Base-by-base conservation (phyloP, 2,113 vertebrate genomes). In the Zosterops lateralis region DNA sequence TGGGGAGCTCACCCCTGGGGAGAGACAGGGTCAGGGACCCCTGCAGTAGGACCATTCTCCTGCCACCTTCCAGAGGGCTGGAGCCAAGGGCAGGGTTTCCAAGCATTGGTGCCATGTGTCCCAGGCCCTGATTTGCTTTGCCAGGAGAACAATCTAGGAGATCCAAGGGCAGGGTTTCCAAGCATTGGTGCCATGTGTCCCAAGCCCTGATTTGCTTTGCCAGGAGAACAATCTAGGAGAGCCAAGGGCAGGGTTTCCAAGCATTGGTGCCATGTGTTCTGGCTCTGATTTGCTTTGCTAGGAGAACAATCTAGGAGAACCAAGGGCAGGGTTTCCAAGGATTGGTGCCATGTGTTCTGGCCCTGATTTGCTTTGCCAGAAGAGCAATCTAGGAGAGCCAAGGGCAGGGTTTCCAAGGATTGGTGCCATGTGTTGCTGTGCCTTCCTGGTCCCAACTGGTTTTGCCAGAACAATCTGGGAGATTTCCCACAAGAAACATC, bases 401-500 rank as follows among this genome's bases (percentile, higher is more conserved):
- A 42, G 42, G 85, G 26, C 50, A 64, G 58, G 25, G 7, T 12
- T 72, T 48, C 2, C 56, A 71, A 16, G 17, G 18, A 4, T 6
- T 14, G 0, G 1, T 56, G 73, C 61, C 65, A 25, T 3, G 1
- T 65, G 70, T 22, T n/a, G 28, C 54, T 45, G n/a, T 3, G 1
- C 61, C 65, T 34, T 31, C 32, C 54, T 42, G 36, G 47, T 13
- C 29, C 4, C 1, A 1, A 4, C 0, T 61, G 60, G 7, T 51
- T 90, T 76, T 79, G 54, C 91, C 65, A 76, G 60, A 60, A 79
- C 84, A 94, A 28, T 24, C 95, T 95, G 96, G 45, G 53, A 76
- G 31, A 32, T 60, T 77, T 96, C 96, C 92, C 87, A 96, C 50
- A 73, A 62, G 57, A 80, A 86, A 82, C 94, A 96, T 38, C 73